Conservation (phyloP, 2,888 invertebrate species). For the Sclerodermus sp. region DNA sequence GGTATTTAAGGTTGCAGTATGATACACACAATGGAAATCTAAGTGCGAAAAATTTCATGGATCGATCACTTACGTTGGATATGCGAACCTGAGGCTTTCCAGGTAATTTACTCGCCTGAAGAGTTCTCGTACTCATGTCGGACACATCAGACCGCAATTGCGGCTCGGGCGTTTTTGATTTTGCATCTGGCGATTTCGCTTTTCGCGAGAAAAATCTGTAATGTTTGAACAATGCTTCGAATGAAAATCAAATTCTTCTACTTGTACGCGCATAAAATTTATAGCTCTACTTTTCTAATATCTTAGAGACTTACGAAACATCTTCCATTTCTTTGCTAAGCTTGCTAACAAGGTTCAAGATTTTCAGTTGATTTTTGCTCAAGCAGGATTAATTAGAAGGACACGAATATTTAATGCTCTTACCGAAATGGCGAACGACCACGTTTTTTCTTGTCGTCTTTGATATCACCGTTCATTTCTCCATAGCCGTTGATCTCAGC, state of each 20-base stretch:
- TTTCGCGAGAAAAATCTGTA: constrained; percentile 83
- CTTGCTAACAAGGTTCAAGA: constrained; percentile 36
- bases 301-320: constrained; percentile 44
- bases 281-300: no score
- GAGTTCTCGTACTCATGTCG: constrained; percentile 40
- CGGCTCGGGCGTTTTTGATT: constrained; percentile 73
- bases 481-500: constrained; percentile 75
- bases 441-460: constrained; percentile 75
- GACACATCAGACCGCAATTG: constrained; percentile 57
- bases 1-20: background rate
- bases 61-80: constrained; percentile 47
- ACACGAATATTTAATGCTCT: constrained; percentile 30
- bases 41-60: background rate
- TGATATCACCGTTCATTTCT: constrained; percentile 64
- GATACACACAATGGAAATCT: background rate
- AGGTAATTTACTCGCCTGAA: constrained; percentile 34
- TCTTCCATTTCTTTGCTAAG: constrained; percentile 53
- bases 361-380: background rate
- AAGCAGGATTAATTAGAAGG: no score
- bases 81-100: constrained; percentile 51
- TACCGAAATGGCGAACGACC: constrained; percentile 91
- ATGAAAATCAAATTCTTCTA: no score
- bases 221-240: background rate
- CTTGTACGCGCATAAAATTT: no score
- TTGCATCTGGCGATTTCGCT: constrained; percentile 62